Percentiles rank a stretch among this genome's conserved stretches.
phyloP scores from a whole-genome alignment of 2,888 invertebrate genomes.

The Athripsodes cinereus region DNA sequence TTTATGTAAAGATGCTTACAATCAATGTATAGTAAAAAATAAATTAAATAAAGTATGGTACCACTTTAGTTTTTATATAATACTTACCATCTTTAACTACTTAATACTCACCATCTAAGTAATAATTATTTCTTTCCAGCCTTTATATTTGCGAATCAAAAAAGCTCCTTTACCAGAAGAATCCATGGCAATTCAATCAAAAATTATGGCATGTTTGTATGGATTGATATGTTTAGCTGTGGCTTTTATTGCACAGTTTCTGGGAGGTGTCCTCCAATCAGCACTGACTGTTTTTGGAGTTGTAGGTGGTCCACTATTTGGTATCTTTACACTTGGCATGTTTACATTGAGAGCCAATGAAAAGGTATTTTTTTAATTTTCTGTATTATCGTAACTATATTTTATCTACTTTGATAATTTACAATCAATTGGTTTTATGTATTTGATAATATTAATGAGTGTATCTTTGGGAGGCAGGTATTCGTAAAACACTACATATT shows the following conservation, averaged over 20 bases:
- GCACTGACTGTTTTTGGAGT: slow-evolving; percentile 82
- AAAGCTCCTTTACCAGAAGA: slow-evolving; percentile 37
- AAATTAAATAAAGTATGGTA: no score
- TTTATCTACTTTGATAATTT: neutral
- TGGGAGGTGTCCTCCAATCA: slow-evolving; percentile 85
- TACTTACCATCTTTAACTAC: no score
- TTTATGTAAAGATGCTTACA: no score
- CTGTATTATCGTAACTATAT: neutral
- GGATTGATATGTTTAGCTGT: slow-evolving; percentile 73
- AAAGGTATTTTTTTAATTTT: slow-evolving; percentile 50
- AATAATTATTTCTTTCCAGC: slow-evolving; percentile 32
- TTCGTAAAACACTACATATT: no score
- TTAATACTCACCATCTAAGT: no score
- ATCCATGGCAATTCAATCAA: slow-evolving; percentile 51
- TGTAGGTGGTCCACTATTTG: slow-evolving; percentile 81
- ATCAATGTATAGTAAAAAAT: no score
- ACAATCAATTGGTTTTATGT: neutral
- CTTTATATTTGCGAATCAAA: slow-evolving; percentile 35
- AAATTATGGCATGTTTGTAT: slow-evolving; percentile 63
- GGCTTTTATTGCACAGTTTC: slow-evolving; percentile 74
- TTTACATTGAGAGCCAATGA: slow-evolving; percentile 67
- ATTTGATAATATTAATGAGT: neutral
- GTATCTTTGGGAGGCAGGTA: no score
- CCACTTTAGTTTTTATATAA: no score
- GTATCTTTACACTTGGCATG: slow-evolving; percentile 82